Conservation (phyloP, 2,797 vertebrate species). For the Novumbra hubbsi region DNA sequence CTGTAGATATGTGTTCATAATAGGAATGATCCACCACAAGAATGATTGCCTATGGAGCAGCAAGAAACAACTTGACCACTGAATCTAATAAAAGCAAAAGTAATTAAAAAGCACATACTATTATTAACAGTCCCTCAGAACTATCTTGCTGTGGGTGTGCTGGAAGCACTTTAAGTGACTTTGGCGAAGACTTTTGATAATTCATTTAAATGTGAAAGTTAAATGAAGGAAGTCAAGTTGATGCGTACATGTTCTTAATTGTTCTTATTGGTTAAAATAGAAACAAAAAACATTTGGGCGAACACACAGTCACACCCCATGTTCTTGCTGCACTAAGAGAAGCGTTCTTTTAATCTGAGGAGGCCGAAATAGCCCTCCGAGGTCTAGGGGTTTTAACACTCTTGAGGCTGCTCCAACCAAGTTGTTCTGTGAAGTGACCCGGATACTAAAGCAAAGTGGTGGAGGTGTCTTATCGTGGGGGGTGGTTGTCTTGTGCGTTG, state of each 20-base stretch:
- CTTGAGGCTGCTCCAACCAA: slow-evolving; percentile 60
- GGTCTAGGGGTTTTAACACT: slow-evolving; percentile 57
- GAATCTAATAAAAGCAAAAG: too few relatives aligned
- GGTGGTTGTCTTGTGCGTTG: slow-evolving; percentile 48
- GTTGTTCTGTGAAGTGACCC: slow-evolving; percentile 76
- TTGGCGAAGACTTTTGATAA: too few relatives aligned
- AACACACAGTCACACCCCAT: slow-evolving; percentile 18
- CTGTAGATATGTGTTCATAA: neutral
- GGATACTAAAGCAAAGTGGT: slow-evolving; percentile 72
- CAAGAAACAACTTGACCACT: too few relatives aligned
- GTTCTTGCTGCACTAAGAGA: slow-evolving; percentile 39
- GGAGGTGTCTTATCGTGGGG: slow-evolving; percentile 68
- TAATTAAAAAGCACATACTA: too few relatives aligned
- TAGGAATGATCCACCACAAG: too few relatives aligned
- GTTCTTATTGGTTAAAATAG: neutral
- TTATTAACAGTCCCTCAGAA: too few relatives aligned
- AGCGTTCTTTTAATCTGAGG: slow-evolving; percentile 50
- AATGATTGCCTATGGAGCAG: too few relatives aligned
- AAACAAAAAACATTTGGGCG: slow-evolving; percentile 2
- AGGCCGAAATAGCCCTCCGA: slow-evolving; percentile 49
- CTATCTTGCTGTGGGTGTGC: too few relatives aligned
- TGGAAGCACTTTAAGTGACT: too few relatives aligned
- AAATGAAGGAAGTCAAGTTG: neutral
- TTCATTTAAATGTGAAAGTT: too few relatives aligned
- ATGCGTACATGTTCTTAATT: neutral